Evolutionary conservation across 2,797 vertebrate genomes (phyloP), one percentile per base, ranked within the genome.

Genomic region (Vireo griseus): DNA sequence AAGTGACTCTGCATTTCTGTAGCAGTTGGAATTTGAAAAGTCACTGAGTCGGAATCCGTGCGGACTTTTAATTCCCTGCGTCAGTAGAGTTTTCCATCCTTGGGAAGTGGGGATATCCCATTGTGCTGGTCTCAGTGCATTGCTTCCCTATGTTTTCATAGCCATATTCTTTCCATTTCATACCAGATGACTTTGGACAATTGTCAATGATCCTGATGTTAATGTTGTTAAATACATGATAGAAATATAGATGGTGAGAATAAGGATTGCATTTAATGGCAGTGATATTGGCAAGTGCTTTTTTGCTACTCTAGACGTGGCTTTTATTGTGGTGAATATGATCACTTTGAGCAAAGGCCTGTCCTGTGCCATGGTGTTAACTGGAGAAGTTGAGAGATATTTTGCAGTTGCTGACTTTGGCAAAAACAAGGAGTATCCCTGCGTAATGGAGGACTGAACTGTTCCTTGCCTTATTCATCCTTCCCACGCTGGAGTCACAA

Each of bases 351-450:
- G 92, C 76, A 73, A 55, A 90, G 92, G 67, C 61, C 62, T 88
- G 50, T 65, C 8, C 63, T 89, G 76, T 71, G 65, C 91, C 26
- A 5, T 72, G 68, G 51, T 92, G 78, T 50, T 71, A 78, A 57
- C 82, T 86, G 94, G 62, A 93, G 87, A 86, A 84, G 82, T 69
- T 93, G 87, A 94, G 78, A 90, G 71, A 71, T n/a, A 54, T 83
- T 94, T 88, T 80, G 90, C 54, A 88, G 75, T 96, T 94, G 92
- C 94, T 94, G 95, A 91, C 91, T 97, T 95, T 96, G 96, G 95
- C 96, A 95, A 88, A 94, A 94, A 88, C 87, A 94, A 66, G 62
- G 78, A 69, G 29, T 76, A 22, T 91, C 73, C 62, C 78, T 92
- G 76, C 7, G 58, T 94, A 90, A 94, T 78, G 91, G 89, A 94